These are phyloP conservation scores for Plecotus auritus DNA, from an alignment of 2,113 vertebrate genomes.

Conservation along the genomic window DNA sequence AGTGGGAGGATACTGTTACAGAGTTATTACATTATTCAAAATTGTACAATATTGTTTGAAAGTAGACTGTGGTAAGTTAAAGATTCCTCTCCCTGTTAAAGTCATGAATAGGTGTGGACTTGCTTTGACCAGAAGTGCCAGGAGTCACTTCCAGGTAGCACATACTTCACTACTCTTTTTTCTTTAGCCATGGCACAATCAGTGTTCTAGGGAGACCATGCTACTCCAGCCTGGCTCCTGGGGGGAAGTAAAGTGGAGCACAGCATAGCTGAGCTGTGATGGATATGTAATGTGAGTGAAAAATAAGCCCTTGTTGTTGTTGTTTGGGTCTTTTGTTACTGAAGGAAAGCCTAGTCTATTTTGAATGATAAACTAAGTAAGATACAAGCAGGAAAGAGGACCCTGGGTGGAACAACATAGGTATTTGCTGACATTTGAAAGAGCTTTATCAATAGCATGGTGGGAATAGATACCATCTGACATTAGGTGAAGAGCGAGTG, in stretches of 20 bases:
- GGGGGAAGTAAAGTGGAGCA: neutral
- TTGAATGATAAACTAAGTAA: no score
- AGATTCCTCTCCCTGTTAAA: neutral
- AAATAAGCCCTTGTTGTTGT: neutral
- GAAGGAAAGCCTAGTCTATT: neutral
- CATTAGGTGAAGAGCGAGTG: no score
- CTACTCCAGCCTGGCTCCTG: neutral
- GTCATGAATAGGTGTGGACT: neutral
- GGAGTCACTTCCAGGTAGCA: neutral
- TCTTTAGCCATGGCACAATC: neutral
- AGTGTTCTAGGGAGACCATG: neutral
- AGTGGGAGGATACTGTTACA: neutral
- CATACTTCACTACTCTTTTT: neutral
- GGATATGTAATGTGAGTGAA: neutral
- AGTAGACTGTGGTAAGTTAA: neutral
- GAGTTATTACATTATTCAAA: neutral
- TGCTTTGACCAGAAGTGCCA: neutral
- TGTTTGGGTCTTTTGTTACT: neutral
- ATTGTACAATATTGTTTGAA: neutral
- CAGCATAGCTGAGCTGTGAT: neutral
- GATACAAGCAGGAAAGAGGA: neutral
- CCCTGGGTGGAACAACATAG: no score
- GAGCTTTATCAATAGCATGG: no score
- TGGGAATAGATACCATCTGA: no score
- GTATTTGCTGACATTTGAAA: no score